Evolutionary conservation across 1,140 invertebrate genomes (phyloP).

Genomic region (Lepidurus couesii): DNA sequence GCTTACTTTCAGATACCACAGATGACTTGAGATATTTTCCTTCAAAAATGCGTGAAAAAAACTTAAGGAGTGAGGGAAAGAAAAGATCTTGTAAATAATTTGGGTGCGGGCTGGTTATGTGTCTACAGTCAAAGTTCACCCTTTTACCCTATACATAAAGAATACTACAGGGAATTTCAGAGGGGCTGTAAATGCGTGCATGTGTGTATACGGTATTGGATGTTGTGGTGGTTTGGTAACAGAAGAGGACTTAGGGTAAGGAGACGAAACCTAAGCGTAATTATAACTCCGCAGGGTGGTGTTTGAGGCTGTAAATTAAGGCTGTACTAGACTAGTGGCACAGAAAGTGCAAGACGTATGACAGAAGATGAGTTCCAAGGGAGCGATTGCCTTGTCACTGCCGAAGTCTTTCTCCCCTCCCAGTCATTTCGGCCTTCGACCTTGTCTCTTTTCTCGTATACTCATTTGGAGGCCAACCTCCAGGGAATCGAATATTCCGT

Average conservation of each 20-base stretch:
- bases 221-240: too few species aligned
- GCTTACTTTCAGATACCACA: too few species aligned
- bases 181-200: too few species aligned
- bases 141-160: too few species aligned
- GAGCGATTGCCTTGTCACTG: constrained; percentile 11
- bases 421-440: neutral
- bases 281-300: constrained; percentile 2
- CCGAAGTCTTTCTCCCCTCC: neutral
- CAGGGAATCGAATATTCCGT: neutral
- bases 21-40: too few species aligned
- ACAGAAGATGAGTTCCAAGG: constrained; percentile 21
- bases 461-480: neutral
- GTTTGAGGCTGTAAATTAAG: neutral
- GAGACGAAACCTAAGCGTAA: neutral
- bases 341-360: neutral
- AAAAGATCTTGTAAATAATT: too few species aligned
- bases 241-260: neutral
- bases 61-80: too few species aligned
- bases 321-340: neutral
- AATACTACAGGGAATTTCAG: too few species aligned
- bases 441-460: neutral
- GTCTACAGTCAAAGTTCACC: too few species aligned
- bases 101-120: too few species aligned
- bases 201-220: too few species aligned
- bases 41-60: too few species aligned